Evolutionary conservation across 2,888 invertebrate genomes (phyloP), one percentile per base, ranked within the genome.

Genomic region (Protodeltote pygarga): DNA sequence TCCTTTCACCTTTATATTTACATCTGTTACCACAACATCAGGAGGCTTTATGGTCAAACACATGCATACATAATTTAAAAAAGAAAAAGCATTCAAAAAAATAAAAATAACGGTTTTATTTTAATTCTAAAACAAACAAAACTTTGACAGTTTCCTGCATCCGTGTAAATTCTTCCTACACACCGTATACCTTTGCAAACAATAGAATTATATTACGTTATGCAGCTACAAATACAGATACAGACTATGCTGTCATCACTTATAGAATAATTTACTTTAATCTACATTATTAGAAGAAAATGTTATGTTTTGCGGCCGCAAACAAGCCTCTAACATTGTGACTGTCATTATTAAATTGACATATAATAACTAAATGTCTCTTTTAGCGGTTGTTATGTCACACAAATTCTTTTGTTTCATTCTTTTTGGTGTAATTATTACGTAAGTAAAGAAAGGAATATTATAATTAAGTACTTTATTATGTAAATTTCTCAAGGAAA

Each of bases 401-500:
- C n/a, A n/a, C n/a, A n/a, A 42, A 52, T 62, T 54, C 41, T 48
- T 46, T 65, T 65, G 63, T 65, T 51, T 44, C 6, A 16, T 20
- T 2, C 8, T 15, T 28, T 32, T 32, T 45, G 13, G 9, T 4
- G 19, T n/a, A n/a, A n/a, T n/a, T n/a, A n/a, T n/a, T n/a, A n/a
- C n/a, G n/a, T n/a, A n/a, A n/a, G n/a, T n/a, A n/a, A n/a, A n/a
- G n/a, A n/a, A n/a, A n/a, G n/a, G n/a, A n/a, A n/a, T n/a, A n/a
- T n/a, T n/a, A n/a, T n/a, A n/a, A n/a, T n/a, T n/a, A n/a, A n/a
- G n/a, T n/a, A n/a, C n/a, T n/a, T n/a, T n/a, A n/a, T n/a, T n/a
- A n/a, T n/a, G n/a, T n/a, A n/a, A n/a, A n/a, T n/a, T n/a, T n/a
- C n/a, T n/a, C n/a, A n/a, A n/a, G n/a, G n/a, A n/a, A n/a, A n/a